Percentiles rank a stretch among this genome's conserved stretches.
phyloP scores from a whole-genome alignment of 2,888 invertebrate genomes.

The Cremastinae sp. region DNA sequence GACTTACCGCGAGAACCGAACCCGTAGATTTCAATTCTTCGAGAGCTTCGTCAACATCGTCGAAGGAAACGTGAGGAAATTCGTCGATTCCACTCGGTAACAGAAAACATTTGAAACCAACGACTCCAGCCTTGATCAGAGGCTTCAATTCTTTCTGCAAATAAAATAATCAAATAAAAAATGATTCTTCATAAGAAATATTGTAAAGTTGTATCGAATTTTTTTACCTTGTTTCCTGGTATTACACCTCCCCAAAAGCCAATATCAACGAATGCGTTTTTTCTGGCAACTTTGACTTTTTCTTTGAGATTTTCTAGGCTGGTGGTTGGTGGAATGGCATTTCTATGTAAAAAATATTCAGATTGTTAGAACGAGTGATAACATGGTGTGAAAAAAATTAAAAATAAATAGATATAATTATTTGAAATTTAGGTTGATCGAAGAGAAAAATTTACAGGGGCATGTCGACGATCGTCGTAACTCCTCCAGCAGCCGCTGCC shows the following conservation, averaged over 20 bases:
- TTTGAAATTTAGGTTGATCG: not conserved
- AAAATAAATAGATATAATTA: no score
- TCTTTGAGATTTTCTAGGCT: conserved; percentile 83
- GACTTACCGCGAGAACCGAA: conserved; percentile 85
- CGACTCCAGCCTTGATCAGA: conserved; percentile 85
- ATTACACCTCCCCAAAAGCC: conserved; percentile 92
- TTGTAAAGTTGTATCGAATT: not conserved
- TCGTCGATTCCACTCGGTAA: conserved; percentile 87
- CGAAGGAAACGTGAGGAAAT: conserved; percentile 84
- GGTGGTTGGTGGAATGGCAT: conserved; percentile 88
- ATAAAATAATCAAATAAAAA: not conserved
- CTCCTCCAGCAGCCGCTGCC: conserved; percentile 88
- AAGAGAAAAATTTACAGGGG: conserved; percentile 83
- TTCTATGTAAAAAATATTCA: conserved; percentile 80
- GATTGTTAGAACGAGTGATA: not conserved
- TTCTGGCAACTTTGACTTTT: conserved; percentile 84
- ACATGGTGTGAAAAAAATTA: not conserved
- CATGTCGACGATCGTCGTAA: conserved; percentile 88
- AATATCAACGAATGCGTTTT: conserved; percentile 85
- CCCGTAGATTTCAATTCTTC: conserved; percentile 83
- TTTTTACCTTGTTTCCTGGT: conserved; percentile 84
- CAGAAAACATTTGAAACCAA: conserved; percentile 89
- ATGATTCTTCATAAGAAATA: not conserved
- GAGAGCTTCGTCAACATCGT: conserved; percentile 84
- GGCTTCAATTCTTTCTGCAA: conserved; percentile 82